These are phyloP conservation scores for Conus canariensis DNA, from an alignment of 2,888 invertebrate species.

Conservation along the genomic window DNA sequence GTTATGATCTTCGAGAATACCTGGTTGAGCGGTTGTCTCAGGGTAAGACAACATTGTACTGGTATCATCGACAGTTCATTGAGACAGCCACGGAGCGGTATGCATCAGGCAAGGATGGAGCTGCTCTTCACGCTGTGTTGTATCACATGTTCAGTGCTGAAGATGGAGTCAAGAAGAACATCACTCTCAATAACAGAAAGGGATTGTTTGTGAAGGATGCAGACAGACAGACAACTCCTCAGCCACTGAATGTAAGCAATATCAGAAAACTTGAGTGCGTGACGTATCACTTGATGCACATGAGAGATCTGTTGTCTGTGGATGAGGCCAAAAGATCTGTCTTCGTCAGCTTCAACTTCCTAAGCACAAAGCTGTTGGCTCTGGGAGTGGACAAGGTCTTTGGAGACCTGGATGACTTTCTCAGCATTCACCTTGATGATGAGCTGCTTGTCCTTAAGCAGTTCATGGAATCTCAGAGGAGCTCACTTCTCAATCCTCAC, in stretches of 20 bases:
- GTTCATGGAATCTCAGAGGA: slow-evolving; percentile 57
- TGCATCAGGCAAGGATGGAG: slow-evolving; percentile 52
- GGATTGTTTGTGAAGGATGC: slow-evolving; percentile 64
- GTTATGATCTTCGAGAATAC: slow-evolving; percentile 71
- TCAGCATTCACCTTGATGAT: slow-evolving; percentile 89
- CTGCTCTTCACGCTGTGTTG: slow-evolving; percentile 63
- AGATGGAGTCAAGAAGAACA: slow-evolving; percentile 62
- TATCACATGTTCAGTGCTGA: slow-evolving; percentile 66
- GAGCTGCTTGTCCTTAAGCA: slow-evolving; percentile 85
- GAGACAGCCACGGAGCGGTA: slow-evolving; percentile 68
- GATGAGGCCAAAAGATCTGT: slow-evolving; percentile 58
- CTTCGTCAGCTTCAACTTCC: slow-evolving; percentile 66
- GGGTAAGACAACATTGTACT: slow-evolving; percentile 71
- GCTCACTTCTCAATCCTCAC: slow-evolving; percentile 51
- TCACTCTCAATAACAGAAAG: slow-evolving; percentile 66
- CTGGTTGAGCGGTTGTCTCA: slow-evolving; percentile 69
- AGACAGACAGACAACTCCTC: slow-evolving; percentile 71
- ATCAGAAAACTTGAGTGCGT: slow-evolving; percentile 66
- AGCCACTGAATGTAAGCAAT: slow-evolving; percentile 61
- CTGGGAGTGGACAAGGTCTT: slow-evolving; percentile 81
- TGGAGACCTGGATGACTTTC: slow-evolving; percentile 88
- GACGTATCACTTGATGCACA: slow-evolving; percentile 63
- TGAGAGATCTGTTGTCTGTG: slow-evolving; percentile 49
- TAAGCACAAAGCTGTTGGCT: slow-evolving; percentile 62
- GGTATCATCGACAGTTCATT: slow-evolving; percentile 76